Base-by-base conservation (phyloP, 2,113 vertebrate genomes). In the Xiphophorus maculatus region DNA sequence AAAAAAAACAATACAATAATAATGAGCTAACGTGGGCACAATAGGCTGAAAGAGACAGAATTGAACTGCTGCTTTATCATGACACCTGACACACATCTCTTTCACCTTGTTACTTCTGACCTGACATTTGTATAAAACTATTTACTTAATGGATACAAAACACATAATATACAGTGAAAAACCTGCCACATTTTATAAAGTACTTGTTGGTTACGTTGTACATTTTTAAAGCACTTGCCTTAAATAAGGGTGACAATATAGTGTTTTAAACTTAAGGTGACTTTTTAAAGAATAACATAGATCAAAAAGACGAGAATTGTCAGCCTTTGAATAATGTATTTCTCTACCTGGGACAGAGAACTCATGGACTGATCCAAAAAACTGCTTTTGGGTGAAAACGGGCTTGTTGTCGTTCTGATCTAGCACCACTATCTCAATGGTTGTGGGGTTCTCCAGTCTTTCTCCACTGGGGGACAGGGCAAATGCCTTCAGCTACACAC, bases 371-470 rank as follows among this genome's bases (percentile, higher is more conserved):
- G 2, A 85, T 5, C 96, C 97, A 0, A 73, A 79, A 80, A 98
- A 98, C 1, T 90, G 82, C 0, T 93, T 91, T 73, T 95, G 91
- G 66, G 71, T 86, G 89, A 99, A 99, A 51, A 87, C 87, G 0
- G 98, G 98, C 69, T 96, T 93, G 93, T 99, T 97, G 94, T 99
- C 98, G 0, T 99, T 99, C 94, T 98, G 97, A 81, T 99, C 97
- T 91, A 99, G 91, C 32, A 99, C 97, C 5, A 98, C 91, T 3
- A 99, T 99, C 93, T 99, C 97, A 82, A 99, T 95, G 84, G 97
- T 97, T 0, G 97, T 97, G 19, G 97, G 97, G 14, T 97, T 97
- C 88, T 99, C 98, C 68, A 99, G 89, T 3, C 96, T 92, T 42
- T 89, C 87, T 0, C 98, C 98, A 0, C 96, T 96, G 84, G 96